phyloP scores from a whole-genome alignment of 2,888 invertebrate genomes.

The Pomacea canaliculata region DNA sequence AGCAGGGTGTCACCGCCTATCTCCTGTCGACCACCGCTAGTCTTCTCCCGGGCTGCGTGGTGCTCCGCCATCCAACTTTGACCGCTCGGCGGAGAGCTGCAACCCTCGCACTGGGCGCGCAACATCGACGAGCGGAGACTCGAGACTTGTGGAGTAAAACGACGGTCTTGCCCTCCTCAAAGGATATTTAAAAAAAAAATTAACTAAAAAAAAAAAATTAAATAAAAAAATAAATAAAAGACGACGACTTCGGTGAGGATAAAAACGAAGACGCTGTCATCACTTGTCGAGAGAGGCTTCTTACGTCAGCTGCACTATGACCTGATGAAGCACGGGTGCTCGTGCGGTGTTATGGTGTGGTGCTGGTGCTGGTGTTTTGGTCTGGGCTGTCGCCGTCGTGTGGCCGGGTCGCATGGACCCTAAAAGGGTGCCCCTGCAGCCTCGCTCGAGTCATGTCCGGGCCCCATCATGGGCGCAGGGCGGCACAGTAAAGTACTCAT shows the following conservation, averaged over 20 bases:
- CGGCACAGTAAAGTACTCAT: constrained; percentile 33
- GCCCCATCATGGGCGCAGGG: constrained; percentile 30
- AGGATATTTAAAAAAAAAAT: too few relatives aligned
- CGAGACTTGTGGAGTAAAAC: background rate
- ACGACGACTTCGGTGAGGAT: too few relatives aligned
- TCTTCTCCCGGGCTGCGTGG: background rate
- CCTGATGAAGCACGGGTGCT: too few relatives aligned
- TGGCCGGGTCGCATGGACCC: background rate
- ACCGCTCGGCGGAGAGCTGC: background rate
- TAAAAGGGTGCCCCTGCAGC: background rate
- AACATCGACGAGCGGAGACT: background rate
- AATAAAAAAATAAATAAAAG: too few relatives aligned
- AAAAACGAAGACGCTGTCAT: too few relatives aligned
- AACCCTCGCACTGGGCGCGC: background rate
- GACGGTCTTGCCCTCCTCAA: background rate
- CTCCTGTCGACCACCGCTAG: background rate
- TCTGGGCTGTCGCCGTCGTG: background rate
- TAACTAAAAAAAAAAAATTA: too few relatives aligned
- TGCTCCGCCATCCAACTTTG: background rate
- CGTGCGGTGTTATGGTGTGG: background rate
- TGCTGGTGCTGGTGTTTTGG: background rate
- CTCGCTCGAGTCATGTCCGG: background rate
- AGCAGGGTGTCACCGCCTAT: constrained; percentile 6
- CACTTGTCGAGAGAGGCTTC: too few relatives aligned
- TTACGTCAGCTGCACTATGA: too few relatives aligned